These are phyloP conservation scores for Aythya baeri DNA, from an alignment of 2,113 vertebrate species.

Conservation along the genomic window DNA sequence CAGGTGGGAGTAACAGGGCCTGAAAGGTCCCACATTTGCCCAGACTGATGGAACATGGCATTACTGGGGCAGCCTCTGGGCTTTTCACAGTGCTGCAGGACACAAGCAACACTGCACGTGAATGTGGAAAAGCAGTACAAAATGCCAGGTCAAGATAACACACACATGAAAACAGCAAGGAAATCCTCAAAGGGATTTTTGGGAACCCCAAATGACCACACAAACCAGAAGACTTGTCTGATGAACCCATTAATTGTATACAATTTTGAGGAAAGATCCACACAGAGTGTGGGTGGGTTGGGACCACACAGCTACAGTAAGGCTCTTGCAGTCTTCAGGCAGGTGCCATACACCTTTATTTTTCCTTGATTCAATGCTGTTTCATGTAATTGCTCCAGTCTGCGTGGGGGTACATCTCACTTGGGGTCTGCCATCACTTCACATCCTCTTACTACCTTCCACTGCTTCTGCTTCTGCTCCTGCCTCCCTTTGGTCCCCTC, in stretches of 20 bases:
- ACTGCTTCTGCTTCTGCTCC: background rate
- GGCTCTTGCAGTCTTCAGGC: background rate
- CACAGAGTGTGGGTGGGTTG: rapidly evolving
- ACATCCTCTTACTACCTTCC: rapidly evolving
- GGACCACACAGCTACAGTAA: background rate
- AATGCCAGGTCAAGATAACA: background rate
- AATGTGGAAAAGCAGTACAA: background rate
- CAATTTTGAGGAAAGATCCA: background rate
- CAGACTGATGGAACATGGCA: rapidly evolving
- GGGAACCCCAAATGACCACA: background rate
- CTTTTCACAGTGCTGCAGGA: rapidly evolving
- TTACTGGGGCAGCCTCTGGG: background rate
- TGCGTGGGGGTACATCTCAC: rapidly evolving
- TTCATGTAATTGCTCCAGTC: background rate
- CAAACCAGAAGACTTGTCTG: background rate
- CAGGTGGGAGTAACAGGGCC: background rate
- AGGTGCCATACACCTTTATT: background rate
- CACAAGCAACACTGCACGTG: background rate
- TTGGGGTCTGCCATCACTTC: background rate
- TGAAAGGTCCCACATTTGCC: rapidly evolving
- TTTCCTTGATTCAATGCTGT: background rate
- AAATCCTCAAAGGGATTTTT: background rate
- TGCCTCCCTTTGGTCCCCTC: background rate
- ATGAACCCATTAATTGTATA: background rate
- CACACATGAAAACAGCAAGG: rapidly evolving